A percentile compares a stretch with the other conserved stretches of the same genome.
phyloP scores from a whole-genome alignment of 2,797 vertebrate genomes.

The Hozukius guyotensis region DNA sequence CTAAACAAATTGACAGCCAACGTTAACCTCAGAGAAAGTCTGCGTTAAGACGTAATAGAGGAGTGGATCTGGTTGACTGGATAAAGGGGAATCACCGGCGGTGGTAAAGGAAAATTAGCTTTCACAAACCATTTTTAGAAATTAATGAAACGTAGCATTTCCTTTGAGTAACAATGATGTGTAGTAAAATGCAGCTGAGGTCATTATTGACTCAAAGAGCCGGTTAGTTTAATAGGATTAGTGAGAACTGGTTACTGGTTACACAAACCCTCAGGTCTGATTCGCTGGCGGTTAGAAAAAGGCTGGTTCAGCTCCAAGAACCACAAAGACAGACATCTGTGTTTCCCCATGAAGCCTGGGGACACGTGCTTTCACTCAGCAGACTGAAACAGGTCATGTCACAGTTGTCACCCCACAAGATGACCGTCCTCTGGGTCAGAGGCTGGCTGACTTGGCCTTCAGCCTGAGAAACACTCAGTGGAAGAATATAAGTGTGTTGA shows the following conservation, averaged over 20 bases:
- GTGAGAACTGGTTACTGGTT: not conserved
- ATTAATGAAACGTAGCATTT: not conserved
- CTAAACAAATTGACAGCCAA: not conserved
- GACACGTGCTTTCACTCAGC: not conserved
- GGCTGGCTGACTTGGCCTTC: not conserved
- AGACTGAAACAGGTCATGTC: conserved; percentile 4
- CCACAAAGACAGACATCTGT: conserved; percentile 44
- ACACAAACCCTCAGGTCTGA: conserved; percentile 7
- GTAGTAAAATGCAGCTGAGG: not conserved
- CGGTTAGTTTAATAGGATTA: not conserved
- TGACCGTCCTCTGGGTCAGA: not conserved
- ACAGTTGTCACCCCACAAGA: not conserved
- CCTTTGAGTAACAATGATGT: not conserved
- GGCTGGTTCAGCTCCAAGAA: conserved; percentile 7
- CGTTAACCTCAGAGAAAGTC: conserved; percentile 1
- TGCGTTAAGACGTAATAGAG: not conserved
- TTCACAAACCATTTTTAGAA: not conserved
- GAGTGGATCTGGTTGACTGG: not conserved
- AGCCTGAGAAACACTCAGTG: not conserved
- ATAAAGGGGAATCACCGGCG: not conserved
- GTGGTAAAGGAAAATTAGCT: not conserved
- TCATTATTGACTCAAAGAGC: not conserved
- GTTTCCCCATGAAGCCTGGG: not conserved
- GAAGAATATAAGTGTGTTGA: too few species aligned
- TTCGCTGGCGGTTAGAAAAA: not conserved